phyloP scores from a whole-genome alignment of 2,797 vertebrate genomes.

The Lepilemur ruficaudatus region DNA sequence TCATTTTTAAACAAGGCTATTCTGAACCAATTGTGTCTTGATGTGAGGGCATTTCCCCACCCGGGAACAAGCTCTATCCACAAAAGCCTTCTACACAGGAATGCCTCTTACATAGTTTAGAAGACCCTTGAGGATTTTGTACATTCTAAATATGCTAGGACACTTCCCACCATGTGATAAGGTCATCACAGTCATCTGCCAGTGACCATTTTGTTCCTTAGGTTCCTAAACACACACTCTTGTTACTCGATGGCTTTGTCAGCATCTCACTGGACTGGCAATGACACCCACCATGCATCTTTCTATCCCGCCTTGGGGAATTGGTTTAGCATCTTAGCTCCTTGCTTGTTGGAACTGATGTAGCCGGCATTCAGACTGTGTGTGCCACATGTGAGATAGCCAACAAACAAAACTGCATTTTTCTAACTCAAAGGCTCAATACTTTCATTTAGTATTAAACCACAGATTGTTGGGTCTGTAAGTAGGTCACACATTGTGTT shows the following conservation, averaged over 20 bases:
- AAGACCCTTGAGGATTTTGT: not conserved
- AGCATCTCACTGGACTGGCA: slow-evolving; percentile 12
- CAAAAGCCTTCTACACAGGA: not conserved
- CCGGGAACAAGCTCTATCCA: not conserved
- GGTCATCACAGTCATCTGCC: not conserved
- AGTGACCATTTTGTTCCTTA: not conserved
- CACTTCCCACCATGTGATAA: not conserved
- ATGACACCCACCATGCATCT: not conserved
- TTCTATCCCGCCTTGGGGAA: not conserved
- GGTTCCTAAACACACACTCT: not conserved
- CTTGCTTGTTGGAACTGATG: slow-evolving; percentile 52
- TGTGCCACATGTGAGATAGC: slow-evolving; percentile 67
- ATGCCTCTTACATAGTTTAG: not conserved
- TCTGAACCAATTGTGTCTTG: not conserved
- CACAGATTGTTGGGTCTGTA: slow-evolving; percentile 86
- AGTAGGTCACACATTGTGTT: slow-evolving; percentile 92
- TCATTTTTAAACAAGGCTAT: not conserved
- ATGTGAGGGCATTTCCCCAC: not conserved
- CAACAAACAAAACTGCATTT: slow-evolving; percentile 85
- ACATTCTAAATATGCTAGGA: not conserved
- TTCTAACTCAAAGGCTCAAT: slow-evolving; percentile 84
- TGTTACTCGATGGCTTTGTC: slow-evolving; percentile 21
- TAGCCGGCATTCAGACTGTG: slow-evolving; percentile 25
- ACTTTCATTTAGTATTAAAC: slow-evolving; percentile 82
- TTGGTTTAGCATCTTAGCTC: not conserved